Conservation (phyloP, 2,888 invertebrate species). For the Embidobia sp. region DNA sequence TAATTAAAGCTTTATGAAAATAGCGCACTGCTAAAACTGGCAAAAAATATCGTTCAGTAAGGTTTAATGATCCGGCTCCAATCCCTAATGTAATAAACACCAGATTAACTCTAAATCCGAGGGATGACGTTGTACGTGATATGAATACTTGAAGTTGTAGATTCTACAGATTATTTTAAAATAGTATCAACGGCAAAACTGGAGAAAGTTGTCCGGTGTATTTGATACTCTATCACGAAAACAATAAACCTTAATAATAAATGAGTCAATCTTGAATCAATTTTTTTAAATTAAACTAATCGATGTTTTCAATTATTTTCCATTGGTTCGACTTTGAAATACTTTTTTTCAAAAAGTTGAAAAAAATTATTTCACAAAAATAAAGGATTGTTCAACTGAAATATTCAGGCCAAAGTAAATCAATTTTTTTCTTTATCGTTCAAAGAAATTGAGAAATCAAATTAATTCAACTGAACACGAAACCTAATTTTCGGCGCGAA, state of each 20-base stretch:
- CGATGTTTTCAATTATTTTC: too few species aligned
- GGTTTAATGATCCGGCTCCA: conserved; percentile 4
- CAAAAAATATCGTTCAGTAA: conserved; percentile 1
- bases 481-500: too few species aligned
- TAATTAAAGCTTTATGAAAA: background rate
- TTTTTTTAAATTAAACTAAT: background rate
- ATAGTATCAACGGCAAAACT: conserved; percentile 21
- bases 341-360: too few species aligned
- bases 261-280: conserved; percentile 1
- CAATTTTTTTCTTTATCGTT: too few species aligned
- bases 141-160: conserved; percentile 26
- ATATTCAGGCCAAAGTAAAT: too few species aligned
- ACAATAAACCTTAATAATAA: conserved; percentile 29
- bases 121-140: conserved; percentile 33
- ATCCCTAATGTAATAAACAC: conserved; percentile 41
- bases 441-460: too few species aligned
- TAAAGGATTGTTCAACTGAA: too few species aligned
- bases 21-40: background rate
- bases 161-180: conserved; percentile 40
- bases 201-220: background rate
- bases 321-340: too few species aligned
- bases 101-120: conserved; percentile 24
- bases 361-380: too few species aligned
- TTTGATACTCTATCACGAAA: conserved; percentile 27
- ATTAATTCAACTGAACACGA: too few species aligned